Percentiles rank a stretch among this genome's conserved stretches.
Evolutionary conservation across 2,797 vertebrate genomes (phyloP).

Genomic region (Ataeniobius toweri): DNA sequence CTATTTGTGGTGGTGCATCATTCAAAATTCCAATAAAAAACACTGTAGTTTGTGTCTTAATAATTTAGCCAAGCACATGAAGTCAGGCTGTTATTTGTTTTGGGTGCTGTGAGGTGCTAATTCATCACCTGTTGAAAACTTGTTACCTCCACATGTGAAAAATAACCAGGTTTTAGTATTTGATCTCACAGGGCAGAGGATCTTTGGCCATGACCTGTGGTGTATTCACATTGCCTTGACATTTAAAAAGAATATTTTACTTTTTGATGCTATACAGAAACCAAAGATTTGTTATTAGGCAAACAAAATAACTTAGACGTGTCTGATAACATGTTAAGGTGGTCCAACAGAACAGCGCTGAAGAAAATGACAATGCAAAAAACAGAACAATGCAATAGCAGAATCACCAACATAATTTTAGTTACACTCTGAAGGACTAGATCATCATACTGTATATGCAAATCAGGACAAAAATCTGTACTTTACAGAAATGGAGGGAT

Average conservation of each 20-base stretch:
- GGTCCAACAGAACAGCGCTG: background rate
- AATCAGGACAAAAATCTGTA: constrained; percentile 42
- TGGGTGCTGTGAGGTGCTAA: background rate
- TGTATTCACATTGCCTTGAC: no score
- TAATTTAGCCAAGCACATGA: background rate
- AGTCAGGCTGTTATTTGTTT: background rate
- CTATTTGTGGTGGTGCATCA: background rate
- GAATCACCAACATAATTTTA: constrained; percentile 33
- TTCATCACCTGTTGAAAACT: background rate
- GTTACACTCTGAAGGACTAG: constrained; percentile 24
- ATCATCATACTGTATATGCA: constrained; percentile 57
- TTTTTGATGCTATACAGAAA: background rate
- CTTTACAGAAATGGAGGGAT: constrained; percentile 49
- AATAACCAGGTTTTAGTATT: background rate
- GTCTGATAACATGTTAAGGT: background rate
- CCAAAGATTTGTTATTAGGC: background rate
- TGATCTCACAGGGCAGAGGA: background rate
- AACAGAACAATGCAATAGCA: constrained; percentile 24
- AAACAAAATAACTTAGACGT: background rate
- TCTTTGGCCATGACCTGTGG: background rate
- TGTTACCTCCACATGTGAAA: background rate
- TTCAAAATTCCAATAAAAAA: background rate
- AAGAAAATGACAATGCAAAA: constrained; percentile 3
- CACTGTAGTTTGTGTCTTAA: background rate
- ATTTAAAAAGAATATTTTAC: background rate